Evolutionary conservation across 2,113 vertebrate species (phyloP), one percentile per base, ranked within the genome.

Genomic region (Prinia subflava): DNA sequence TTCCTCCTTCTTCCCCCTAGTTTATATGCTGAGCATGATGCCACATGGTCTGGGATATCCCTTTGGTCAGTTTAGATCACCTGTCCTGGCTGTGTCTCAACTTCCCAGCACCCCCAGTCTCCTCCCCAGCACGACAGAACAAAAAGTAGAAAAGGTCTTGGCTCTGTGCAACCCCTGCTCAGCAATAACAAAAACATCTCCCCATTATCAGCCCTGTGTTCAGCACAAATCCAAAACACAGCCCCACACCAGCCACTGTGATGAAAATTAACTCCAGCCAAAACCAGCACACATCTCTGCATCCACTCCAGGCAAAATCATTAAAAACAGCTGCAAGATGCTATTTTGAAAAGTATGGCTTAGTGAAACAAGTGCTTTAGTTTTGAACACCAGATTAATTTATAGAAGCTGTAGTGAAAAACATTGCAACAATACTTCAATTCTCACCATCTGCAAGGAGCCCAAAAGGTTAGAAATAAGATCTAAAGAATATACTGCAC

Each of bases 61-160:
- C 23, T 63, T 0, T 31, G 30, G 7, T 35, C 41, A 31, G 9
- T 14, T 55, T 3, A 41, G n/a, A 21, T 25, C 65, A 52, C 13
- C 41, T 49, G 25, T 35, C 35, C n/a, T 20, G 21, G 30, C 42
- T 63, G 23, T 60, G n/a, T 30, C 50, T n/a, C n/a, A n/a, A n/a
- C n/a, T n/a, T n/a, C n/a, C n/a, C n/a, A n/a, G n/a, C n/a, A n/a
- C n/a, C n/a, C n/a, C n/a, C n/a, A n/a, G n/a, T n/a, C n/a, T 6
- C 21, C 23, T 68, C 42, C 42, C 39, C 49, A 71, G 16, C 6
- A 0, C 5, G 16, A 9, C 56, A n/a, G 9, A 0, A 15, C 0
- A 1, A 35, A 13, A 63, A 17, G 6, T 9, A 31, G 30, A 63
- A 63, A 35, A 56, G 13, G 18, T 44, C 13, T 30, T 5, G 8